Evolutionary conservation across 2,113 vertebrate genomes (phyloP).

Genomic region (Tachysurus fulvidraco): DNA sequence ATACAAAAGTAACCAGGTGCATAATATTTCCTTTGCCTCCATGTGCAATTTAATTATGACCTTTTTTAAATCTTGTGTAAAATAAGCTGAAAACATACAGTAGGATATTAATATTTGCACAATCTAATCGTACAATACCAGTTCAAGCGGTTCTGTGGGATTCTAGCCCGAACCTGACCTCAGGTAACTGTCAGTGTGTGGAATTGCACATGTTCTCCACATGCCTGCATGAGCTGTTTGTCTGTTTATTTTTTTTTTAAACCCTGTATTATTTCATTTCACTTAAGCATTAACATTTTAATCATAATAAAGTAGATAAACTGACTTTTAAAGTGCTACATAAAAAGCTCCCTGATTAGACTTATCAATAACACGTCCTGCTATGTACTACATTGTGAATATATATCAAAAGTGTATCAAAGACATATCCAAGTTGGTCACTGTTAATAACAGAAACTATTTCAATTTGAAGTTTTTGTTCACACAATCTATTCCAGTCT

Average conservation of each 20-base stretch:
- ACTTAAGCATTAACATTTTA: not conserved
- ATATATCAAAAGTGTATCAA: not conserved
- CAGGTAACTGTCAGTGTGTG: not conserved
- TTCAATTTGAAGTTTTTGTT: not conserved
- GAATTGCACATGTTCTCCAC: not conserved
- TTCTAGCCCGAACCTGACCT: not conserved
- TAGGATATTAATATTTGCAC: not conserved
- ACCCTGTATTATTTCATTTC: not conserved
- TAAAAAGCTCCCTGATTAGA: not conserved
- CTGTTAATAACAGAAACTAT: not conserved
- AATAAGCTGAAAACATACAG: not conserved
- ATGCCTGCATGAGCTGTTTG: not conserved
- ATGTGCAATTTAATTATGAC: not conserved
- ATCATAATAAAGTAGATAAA: not conserved
- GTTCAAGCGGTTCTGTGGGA: not conserved
- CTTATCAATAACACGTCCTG: not conserved
- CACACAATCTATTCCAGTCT: not conserved
- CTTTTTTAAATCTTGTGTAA: not conserved
- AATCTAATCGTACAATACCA: not conserved
- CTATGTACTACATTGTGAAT: not conserved
- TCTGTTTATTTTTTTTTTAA: no score
- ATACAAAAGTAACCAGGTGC: not conserved
- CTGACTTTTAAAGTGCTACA: not conserved
- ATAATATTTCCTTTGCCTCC: not conserved
- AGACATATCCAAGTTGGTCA: not conserved